phyloP scores from a whole-genome alignment of 2,113 vertebrate genomes.

The Orthonyx spaldingii region DNA sequence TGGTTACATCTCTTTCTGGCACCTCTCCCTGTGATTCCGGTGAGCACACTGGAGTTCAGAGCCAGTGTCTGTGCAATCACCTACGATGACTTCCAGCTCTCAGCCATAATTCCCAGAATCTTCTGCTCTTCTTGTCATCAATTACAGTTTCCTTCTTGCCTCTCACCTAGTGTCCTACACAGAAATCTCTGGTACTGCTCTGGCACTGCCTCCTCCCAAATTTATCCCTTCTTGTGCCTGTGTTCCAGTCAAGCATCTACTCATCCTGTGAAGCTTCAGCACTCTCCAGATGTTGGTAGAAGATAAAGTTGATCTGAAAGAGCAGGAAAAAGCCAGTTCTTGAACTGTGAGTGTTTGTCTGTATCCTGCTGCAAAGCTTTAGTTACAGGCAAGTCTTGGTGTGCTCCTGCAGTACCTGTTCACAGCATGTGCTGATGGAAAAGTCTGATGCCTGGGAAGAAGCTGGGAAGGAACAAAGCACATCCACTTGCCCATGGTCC shows the following conservation, averaged over 20 bases:
- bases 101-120: background rate
- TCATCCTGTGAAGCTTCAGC: background rate
- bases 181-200: background rate
- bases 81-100: fast-evolving
- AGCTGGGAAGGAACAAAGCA: background rate
- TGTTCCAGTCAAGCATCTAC: background rate
- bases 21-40: background rate
- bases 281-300: background rate
- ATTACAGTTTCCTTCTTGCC: fast-evolving
- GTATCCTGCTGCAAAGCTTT: background rate
- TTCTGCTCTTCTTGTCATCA: background rate
- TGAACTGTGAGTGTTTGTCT: background rate
- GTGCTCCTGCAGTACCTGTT: background rate
- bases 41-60: background rate
- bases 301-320: background rate
- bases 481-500: background rate
- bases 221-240: background rate
- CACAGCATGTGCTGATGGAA: background rate
- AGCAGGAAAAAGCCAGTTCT: background rate
- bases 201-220: background rate
- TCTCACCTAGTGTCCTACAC: background rate
- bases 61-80: background rate
- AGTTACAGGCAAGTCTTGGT: background rate
- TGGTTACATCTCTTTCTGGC: background rate
- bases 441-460: background rate